Conservation (phyloP, 1,140 invertebrate genomes). For the Subanguina moxae region DNA sequence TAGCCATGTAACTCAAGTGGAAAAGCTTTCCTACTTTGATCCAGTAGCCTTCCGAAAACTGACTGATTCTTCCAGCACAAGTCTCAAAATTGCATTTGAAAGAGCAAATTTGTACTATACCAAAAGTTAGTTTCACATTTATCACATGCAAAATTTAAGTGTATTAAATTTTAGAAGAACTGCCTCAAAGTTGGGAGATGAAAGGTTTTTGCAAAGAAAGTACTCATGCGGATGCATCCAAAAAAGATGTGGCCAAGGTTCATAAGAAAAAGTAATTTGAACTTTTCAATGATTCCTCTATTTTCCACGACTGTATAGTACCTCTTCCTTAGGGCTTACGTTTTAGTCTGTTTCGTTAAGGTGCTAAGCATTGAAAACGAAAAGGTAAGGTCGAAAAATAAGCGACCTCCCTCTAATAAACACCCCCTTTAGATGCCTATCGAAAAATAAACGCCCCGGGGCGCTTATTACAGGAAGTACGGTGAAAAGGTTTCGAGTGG, state of each 20-base stretch:
- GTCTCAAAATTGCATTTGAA: slow-evolving; percentile 28
- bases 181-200: slow-evolving; percentile 26
- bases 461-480: too few species aligned
- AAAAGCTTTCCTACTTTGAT: slow-evolving; percentile 23
- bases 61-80: slow-evolving; percentile 15
- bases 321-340: too few species aligned
- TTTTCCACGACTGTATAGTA: too few species aligned
- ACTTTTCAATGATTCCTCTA: neutral
- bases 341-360: too few species aligned
- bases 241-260: neutral
- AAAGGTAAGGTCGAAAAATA: too few species aligned
- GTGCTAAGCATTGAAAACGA: too few species aligned
- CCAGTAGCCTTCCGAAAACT: slow-evolving; percentile 14
- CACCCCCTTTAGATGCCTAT: too few species aligned
- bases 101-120: slow-evolving; percentile 20
- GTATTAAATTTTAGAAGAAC: slow-evolving; percentile 21
- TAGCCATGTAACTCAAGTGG: slow-evolving; percentile 22
- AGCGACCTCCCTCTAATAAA: too few species aligned
- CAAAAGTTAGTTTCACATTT: slow-evolving; percentile 11
- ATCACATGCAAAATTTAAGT: neutral
- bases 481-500: too few species aligned
- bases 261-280: neutral
- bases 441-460: too few species aligned
- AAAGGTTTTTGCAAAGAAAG: neutral
- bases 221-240: neutral